A percentile compares a stretch with the other conserved stretches of the same genome.
phyloP scores from a whole-genome alignment of 2,113 vertebrate species.

The Clarias batrachus region DNA sequence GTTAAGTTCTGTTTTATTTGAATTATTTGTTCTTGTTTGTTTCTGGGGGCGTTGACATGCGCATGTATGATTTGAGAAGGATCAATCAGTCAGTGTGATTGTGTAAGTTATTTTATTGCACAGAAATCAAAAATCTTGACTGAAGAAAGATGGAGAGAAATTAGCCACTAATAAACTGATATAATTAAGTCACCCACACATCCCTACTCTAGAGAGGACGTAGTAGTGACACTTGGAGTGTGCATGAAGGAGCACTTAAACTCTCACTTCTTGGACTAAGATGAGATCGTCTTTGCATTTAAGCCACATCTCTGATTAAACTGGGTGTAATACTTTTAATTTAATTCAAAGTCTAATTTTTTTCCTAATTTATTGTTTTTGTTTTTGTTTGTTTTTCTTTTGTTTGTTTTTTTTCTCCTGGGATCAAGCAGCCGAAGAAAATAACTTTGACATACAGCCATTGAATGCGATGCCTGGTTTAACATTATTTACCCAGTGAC shows the following conservation, averaged over 20 bases:
- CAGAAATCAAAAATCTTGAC: conserved; percentile 34
- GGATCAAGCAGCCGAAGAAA: conserved; percentile 67
- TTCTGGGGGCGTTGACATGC: conserved; percentile 50
- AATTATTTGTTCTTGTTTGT: conserved; percentile 55
- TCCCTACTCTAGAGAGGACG: conserved; percentile 46
- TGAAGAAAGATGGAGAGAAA: conserved; percentile 47
- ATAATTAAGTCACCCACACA: conserved; percentile 58
- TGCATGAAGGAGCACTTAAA: conserved; percentile 65
- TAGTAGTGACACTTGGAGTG: conserved; percentile 55
- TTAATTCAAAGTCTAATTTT: conserved; percentile 70
- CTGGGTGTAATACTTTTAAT: conserved; percentile 68
- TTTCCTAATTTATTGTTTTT: conserved; percentile 52
- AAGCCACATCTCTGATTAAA: conserved; percentile 66
- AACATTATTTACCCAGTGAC: conserved; percentile 33
- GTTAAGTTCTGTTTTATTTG: conserved; percentile 72
- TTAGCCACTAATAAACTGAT: conserved; percentile 71
- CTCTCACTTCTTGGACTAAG: conserved; percentile 58
- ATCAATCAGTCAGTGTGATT: conserved; percentile 39
- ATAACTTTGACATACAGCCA: conserved; percentile 64
- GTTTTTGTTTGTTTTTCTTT: not conserved
- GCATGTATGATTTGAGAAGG: conserved; percentile 58
- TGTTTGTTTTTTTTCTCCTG: conserved; percentile 47
- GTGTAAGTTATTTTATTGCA: conserved; percentile 57
- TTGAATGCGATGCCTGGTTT: conserved; percentile 62
- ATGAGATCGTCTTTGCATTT: conserved; percentile 61